Percentiles rank a stretch among this genome's conserved stretches.
phyloP scores from a whole-genome alignment of 2,888 invertebrate species.

The Dendrolimus houi region DNA sequence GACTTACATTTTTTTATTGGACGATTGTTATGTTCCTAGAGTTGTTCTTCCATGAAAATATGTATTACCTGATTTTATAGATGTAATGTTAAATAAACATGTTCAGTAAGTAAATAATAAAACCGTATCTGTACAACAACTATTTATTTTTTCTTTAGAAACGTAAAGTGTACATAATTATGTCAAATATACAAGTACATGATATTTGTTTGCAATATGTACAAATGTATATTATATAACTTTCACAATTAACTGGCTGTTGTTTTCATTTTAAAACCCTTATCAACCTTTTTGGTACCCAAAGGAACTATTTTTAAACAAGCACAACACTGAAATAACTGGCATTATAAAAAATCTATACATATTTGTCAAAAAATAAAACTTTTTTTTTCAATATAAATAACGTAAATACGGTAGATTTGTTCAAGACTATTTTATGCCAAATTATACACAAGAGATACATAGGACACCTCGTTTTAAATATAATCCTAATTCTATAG shows the following conservation, averaged over 20 bases:
- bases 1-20: too few species aligned
- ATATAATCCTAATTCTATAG: too few species aligned
- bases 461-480: too few species aligned
- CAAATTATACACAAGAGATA: too few species aligned
- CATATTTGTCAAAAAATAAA: too few species aligned
- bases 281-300: conserved; percentile 20
- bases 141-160: conserved; percentile 63
- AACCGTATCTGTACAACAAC: conserved; percentile 51
- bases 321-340: too few species aligned
- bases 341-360: too few species aligned
- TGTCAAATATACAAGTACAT: conserved; percentile 53
- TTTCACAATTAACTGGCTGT: conserved; percentile 22
- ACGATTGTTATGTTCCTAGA: too few species aligned
- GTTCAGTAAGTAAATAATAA: conserved; percentile 26
- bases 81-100: background rate
- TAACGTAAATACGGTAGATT: too few species aligned
- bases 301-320: conserved; percentile 4
- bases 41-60: conserved; percentile 8
- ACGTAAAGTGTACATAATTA: conserved; percentile 58
- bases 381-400: too few species aligned
- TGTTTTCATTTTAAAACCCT: conserved; percentile 17
- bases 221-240: conserved; percentile 70
- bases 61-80: conserved; percentile 5
- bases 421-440: too few species aligned
- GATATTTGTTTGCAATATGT: conserved; percentile 56